phyloP scores from a whole-genome alignment of 2,888 invertebrate species.

The Thecophora atra region DNA sequence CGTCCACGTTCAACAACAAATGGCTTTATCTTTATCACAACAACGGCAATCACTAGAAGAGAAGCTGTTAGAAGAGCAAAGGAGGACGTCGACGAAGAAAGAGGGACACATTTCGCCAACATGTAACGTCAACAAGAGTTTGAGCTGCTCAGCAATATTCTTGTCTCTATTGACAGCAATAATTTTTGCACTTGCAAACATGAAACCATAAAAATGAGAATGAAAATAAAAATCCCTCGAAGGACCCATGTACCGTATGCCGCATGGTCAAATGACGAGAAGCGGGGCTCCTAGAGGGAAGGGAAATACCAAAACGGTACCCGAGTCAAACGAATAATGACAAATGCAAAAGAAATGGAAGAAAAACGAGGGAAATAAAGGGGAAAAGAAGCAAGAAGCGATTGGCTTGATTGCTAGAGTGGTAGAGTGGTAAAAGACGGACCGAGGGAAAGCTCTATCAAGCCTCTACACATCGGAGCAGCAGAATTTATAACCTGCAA shows the following conservation, averaged over 20 bases:
- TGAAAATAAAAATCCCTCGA: constrained; percentile 7
- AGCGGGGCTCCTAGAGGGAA: neutral
- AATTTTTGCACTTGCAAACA: constrained; percentile 36
- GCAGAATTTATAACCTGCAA: constrained; percentile 26
- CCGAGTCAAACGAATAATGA: constrained; percentile 35
- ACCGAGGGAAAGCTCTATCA: neutral
- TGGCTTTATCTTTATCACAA: constrained; percentile 23
- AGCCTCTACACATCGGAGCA: constrained; percentile 3
- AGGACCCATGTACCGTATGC: neutral
- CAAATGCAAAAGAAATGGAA: neutral
- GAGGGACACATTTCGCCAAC: too few species aligned
- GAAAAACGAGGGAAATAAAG: neutral
- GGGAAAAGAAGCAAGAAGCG: neutral
- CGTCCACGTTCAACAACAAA: constrained; percentile 1
- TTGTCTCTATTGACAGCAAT: constrained; percentile 36
- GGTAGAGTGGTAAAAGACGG: neutral
- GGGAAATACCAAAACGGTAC: neutral
- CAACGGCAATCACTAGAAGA: constrained; percentile 6
- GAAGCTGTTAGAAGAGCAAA: neutral
- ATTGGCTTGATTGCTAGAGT: neutral
- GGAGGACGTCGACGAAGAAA: neutral
- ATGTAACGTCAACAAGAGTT: neutral
- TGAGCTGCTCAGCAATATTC: constrained; percentile 20
- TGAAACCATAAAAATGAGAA: constrained; percentile 22
- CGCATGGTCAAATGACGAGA: neutral